A percentile compares a stretch with the other conserved stretches of the same genome.
These are phyloP conservation scores for Drosophila cardini DNA, from an alignment of 1,140 invertebrate genomes.

Conservation along the genomic window DNA sequence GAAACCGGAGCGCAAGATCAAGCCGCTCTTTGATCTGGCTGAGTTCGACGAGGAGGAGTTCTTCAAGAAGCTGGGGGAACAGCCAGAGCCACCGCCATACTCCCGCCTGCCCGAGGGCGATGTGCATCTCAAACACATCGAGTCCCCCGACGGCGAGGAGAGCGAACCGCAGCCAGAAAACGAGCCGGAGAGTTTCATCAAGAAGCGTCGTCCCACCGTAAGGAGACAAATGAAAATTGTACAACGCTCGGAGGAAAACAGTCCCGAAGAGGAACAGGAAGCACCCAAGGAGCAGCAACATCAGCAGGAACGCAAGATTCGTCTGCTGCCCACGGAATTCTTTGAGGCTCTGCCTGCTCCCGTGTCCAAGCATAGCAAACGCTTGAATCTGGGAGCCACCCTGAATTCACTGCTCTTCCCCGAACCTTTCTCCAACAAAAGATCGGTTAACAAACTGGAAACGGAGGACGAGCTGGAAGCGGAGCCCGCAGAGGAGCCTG, in stretches of 20 bases:
- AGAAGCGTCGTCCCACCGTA: constrained; percentile 25
- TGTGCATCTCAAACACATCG: constrained; percentile 71
- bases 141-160: constrained; percentile 71
- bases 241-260: constrained; percentile 35
- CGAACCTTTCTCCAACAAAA: constrained; percentile 71
- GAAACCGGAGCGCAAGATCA: constrained; percentile 69
- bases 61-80: constrained; percentile 72
- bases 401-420: constrained; percentile 75
- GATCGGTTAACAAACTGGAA: constrained; percentile 36
- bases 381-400: constrained; percentile 61
- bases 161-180: constrained; percentile 42
- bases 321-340: constrained; percentile 71
- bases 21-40: constrained; percentile 62
- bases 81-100: constrained; percentile 66
- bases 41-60: constrained; percentile 82
- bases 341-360: constrained; percentile 66
- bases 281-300: constrained; percentile 1
- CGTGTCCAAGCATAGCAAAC: constrained; percentile 27
- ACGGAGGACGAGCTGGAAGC: constrained; percentile 26
- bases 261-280: constrained; percentile 17
- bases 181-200: constrained; percentile 34
- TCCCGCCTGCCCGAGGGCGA: constrained; percentile 71
- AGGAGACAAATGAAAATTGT: constrained; percentile 62
- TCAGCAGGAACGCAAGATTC: constrained; percentile 32
- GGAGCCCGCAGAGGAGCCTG: constrained; percentile 53